These are phyloP conservation scores for Panorpa germanica DNA, from an alignment of 2,888 invertebrate species.

Conservation along the genomic window DNA sequence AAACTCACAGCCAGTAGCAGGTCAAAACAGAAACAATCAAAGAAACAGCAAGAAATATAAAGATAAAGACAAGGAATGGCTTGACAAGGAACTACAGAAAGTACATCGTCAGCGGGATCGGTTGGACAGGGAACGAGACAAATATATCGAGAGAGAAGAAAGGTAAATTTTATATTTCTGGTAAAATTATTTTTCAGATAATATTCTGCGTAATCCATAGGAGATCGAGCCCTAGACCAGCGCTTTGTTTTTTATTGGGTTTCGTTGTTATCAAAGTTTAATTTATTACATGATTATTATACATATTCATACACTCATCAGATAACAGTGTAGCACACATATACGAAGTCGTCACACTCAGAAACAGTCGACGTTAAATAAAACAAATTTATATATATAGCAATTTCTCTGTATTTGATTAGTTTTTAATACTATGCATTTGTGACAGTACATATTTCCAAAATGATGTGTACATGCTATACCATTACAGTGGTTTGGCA, in stretches of 20 bases:
- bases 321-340: slow-evolving; percentile 5
- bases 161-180: slow-evolving; percentile 20
- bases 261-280: background rate
- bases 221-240: background rate
- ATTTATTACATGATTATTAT: background rate
- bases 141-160: slow-evolving; percentile 43
- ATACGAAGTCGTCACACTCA: slow-evolving; percentile 3
- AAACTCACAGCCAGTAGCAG: slow-evolving; percentile 13
- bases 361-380: slow-evolving; percentile 19
- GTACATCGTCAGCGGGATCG: slow-evolving; percentile 40
- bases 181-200: slow-evolving; percentile 2
- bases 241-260: background rate
- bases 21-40: slow-evolving; percentile 16
- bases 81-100: slow-evolving; percentile 36
- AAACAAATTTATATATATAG: too few relatives aligned
- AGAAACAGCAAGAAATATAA: slow-evolving; percentile 22
- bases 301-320: slow-evolving; percentile 1
- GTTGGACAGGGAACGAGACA: slow-evolving; percentile 37
- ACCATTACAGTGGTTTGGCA: too few relatives aligned
- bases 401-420: too few relatives aligned
- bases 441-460: too few relatives aligned
- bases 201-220: background rate
- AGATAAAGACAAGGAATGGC: slow-evolving; percentile 32
- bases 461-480: too few relatives aligned
- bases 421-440: too few relatives aligned